These are phyloP conservation scores for Empis livida DNA, from an alignment of 2,888 invertebrate genomes.

Conservation along the genomic window DNA sequence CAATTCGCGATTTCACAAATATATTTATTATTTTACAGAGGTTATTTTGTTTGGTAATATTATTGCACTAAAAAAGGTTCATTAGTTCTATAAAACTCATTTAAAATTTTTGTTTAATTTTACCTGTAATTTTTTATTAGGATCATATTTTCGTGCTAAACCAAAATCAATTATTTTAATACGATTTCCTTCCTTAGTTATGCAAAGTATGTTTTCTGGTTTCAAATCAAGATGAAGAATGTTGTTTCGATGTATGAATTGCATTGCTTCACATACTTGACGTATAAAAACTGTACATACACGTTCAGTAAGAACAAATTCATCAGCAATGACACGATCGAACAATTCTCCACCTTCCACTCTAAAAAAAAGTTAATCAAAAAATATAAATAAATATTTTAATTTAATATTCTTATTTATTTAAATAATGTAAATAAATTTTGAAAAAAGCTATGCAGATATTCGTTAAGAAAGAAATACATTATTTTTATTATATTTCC, in stretches of 20 bases:
- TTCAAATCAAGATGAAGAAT: conserved; percentile 97
- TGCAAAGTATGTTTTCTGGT: conserved; percentile 97
- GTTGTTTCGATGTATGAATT: conserved; percentile 90
- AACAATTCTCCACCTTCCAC: conserved; percentile 97
- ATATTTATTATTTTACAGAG: no score
- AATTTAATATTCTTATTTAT: no score
- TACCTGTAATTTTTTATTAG: conserved; percentile 73
- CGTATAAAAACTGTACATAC: conserved; percentile 94
- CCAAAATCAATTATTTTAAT: conserved; percentile 99
- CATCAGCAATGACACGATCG: conserved; percentile 96
- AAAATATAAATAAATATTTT: neutral
- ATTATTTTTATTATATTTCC: no score
- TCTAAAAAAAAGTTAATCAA: conserved; percentile 40
- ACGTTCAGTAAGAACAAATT: conserved; percentile 91
- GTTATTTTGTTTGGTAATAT: no score
- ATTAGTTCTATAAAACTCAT: no score
- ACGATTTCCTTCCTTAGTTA: conserved; percentile 91
- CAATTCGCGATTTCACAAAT: no score
- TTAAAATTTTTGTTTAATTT: neutral
- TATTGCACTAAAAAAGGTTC: no score
- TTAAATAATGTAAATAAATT: no score
- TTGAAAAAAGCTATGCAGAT: no score
- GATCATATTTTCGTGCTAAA: conserved; percentile 82
- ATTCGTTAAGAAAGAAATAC: no score
- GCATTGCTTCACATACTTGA: conserved; percentile 96